These are phyloP conservation scores for Trichonephila clavata DNA, from an alignment of 1,140 invertebrate genomes.

Conservation along the genomic window DNA sequence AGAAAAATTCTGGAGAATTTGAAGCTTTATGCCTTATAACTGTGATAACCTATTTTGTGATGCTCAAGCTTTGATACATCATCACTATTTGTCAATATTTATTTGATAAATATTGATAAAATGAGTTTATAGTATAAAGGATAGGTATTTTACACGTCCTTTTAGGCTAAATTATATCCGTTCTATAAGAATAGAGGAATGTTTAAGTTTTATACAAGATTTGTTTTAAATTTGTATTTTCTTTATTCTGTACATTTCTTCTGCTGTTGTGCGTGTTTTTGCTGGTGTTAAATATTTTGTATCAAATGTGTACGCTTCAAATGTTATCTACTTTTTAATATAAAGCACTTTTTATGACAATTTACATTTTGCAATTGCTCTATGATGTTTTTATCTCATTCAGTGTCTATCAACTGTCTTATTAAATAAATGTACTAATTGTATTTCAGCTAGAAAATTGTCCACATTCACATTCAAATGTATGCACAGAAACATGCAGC, in stretches of 20 bases:
- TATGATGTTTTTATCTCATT: not conserved
- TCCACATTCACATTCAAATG: not conserved
- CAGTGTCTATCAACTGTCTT: not conserved
- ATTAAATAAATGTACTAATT: not conserved
- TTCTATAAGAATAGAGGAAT: slow-evolving; percentile 2
- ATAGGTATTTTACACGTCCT: not conserved
- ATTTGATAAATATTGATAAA: not conserved
- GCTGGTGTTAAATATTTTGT: slow-evolving; percentile 6
- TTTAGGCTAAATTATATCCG: not conserved
- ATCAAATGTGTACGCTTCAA: not conserved
- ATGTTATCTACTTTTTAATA: not conserved
- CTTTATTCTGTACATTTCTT: slow-evolving; percentile 6
- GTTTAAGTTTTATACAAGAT: slow-evolving; percentile 24
- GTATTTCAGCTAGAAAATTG: not conserved
- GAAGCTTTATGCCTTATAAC: slow-evolving; percentile 35
- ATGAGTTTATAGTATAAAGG: not conserved
- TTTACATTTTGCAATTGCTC: not conserved
- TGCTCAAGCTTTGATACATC: slow-evolving; percentile 10
- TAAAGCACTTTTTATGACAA: not conserved
- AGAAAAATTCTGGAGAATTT: not conserved
- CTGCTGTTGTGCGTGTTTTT: not conserved
- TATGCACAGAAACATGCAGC: not conserved
- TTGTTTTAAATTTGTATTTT: not conserved
- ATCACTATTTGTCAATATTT: slow-evolving; percentile 22
- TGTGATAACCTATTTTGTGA: slow-evolving; percentile 55